phyloP scores from a whole-genome alignment of 2,888 invertebrate species.

The Dermolepida albohirtum region DNA sequence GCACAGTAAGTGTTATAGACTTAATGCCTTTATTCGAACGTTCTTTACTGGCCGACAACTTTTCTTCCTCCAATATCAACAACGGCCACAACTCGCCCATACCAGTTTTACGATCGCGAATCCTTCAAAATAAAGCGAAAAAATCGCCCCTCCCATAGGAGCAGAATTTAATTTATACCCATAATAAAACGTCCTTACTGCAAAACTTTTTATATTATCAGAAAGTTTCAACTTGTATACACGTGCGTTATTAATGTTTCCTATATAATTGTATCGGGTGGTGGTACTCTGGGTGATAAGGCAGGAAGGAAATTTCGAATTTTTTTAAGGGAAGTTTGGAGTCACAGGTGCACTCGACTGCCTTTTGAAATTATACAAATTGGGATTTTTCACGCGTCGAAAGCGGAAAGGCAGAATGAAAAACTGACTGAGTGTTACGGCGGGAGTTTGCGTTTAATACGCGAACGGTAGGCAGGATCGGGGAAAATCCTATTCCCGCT shows the following conservation, averaged over 20 bases:
- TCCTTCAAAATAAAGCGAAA: slow-evolving; percentile 16
- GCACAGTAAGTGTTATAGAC: no score
- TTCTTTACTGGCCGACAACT: background rate
- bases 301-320: slow-evolving; percentile 3
- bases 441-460: background rate
- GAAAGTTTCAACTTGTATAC: slow-evolving; percentile 20
- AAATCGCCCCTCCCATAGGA: slow-evolving; percentile 4
- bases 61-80: background rate
- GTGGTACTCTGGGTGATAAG: background rate
- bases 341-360: slow-evolving; percentile 26
- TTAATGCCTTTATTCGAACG: no score
- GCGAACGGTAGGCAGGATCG: background rate
- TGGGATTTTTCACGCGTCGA: slow-evolving; percentile 31
- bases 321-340: slow-evolving; percentile 18
- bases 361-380: slow-evolving; percentile 34
- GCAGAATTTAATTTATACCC: slow-evolving; percentile 19
- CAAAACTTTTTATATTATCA: slow-evolving; percentile 30
- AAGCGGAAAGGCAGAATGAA: background rate
- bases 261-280: slow-evolving; percentile 22
- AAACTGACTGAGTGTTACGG: slow-evolving; percentile 5
- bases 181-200: slow-evolving; percentile 28
- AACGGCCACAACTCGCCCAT: background rate
- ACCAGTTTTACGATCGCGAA: slow-evolving; percentile 3
- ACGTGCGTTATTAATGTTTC: slow-evolving; percentile 29
- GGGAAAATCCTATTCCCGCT: no score